Percentiles rank a stretch among this genome's conserved stretches.
Conservation (phyloP, 2,888 invertebrate genomes). For the Drosophila atroscutellata region DNA sequence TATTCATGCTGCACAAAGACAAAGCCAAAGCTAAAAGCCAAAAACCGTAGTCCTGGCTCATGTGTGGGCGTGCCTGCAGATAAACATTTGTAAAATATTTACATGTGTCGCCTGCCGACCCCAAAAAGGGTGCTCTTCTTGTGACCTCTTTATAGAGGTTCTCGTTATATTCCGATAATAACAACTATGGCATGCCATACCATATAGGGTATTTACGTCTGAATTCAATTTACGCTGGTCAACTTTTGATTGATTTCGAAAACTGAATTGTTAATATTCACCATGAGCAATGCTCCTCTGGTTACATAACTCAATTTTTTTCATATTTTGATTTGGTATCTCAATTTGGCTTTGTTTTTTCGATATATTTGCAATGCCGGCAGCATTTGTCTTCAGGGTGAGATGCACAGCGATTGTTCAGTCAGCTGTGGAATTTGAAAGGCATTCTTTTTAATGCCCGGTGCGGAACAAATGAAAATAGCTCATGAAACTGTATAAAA, state of each 20-base stretch:
- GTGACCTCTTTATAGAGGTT: constrained; percentile 5
- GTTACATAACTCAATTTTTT: not conserved
- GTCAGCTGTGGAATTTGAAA: not conserved
- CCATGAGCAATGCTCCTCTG: not conserved
- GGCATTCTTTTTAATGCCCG: not conserved
- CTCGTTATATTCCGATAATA: not conserved
- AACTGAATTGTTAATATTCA: not conserved
- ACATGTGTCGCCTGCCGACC: constrained; percentile 25
- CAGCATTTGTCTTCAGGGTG: not conserved
- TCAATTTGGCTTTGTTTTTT: not conserved
- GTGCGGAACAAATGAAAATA: not conserved
- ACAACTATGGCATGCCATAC: too few relatives aligned
- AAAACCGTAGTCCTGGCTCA: constrained; percentile 9
- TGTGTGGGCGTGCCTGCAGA: constrained; percentile 49
- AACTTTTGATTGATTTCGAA: not conserved
- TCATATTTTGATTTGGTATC: not conserved
- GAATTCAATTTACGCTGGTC: not conserved
- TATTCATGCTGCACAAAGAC: constrained; percentile 55
- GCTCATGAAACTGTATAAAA: not conserved
- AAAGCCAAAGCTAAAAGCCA: constrained; percentile 34
- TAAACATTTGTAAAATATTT: constrained; percentile 74
- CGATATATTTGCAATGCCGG: not conserved
- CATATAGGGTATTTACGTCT: not conserved
- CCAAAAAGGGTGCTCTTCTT: not conserved
- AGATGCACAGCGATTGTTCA: not conserved